Percentiles rank a stretch among this genome's conserved stretches.
phyloP scores from a whole-genome alignment of 2,113 vertebrate genomes.

The Cheirogaleus medius region DNA sequence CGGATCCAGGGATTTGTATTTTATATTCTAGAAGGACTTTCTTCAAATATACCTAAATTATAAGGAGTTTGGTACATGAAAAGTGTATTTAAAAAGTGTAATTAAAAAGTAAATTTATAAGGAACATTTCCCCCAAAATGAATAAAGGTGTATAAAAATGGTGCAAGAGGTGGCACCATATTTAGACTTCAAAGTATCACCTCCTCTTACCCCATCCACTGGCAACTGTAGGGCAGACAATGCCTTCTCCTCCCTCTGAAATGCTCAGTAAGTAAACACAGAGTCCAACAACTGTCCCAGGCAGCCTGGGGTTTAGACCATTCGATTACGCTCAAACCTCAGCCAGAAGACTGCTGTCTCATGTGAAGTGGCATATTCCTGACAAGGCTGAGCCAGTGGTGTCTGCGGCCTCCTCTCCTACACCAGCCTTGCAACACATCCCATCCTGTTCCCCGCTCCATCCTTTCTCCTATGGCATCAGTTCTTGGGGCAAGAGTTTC shows the following conservation, averaged over 20 bases:
- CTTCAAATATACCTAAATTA: constrained; percentile 36
- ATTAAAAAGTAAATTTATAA: neutral
- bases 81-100: neutral
- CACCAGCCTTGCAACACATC: neutral
- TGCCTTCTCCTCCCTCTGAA: neutral
- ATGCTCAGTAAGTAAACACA: constrained; percentile 47
- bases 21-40: constrained; percentile 42
- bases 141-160: neutral
- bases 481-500: neutral
- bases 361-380: neutral
- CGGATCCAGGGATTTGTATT: constrained; percentile 3
- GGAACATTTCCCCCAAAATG: neutral
- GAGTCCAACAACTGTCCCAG: neutral
- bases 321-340: neutral
- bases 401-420: neutral
- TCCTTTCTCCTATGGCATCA: neutral
- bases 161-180: neutral
- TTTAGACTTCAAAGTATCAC: constrained; percentile 46
- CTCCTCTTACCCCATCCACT: neutral
- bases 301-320: neutral
- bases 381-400: fast-evolving
- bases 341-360: neutral
- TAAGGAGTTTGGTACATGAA: neutral
- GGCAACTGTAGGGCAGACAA: neutral
- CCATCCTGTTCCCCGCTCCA: neutral